Evolutionary conservation across 2,797 vertebrate genomes (phyloP).

Genomic region (Tamandua tetradactyla): DNA sequence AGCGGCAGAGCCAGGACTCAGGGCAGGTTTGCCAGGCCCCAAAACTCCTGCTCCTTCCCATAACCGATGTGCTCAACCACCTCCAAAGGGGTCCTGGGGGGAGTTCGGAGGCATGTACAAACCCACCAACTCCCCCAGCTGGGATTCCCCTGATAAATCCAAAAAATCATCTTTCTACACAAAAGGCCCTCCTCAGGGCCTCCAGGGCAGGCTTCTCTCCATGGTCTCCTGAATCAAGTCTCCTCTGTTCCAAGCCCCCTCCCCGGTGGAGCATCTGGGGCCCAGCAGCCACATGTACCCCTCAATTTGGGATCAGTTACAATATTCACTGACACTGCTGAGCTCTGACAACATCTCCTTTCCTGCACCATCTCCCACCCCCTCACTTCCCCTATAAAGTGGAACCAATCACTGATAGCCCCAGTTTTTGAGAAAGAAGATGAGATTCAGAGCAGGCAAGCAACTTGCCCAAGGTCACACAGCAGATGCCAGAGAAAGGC

Average conservation of each 20-base stretch:
- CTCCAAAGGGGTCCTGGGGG: background rate
- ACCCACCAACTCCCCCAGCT: background rate
- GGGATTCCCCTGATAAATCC: background rate
- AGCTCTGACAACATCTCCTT: background rate
- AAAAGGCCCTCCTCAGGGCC: background rate
- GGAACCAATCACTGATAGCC: background rate
- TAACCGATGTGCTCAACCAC: background rate
- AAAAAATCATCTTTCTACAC: background rate
- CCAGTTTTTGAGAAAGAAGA: background rate
- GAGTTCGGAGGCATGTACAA: background rate
- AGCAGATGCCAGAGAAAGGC: background rate
- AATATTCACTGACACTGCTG: background rate
- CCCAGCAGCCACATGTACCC: background rate
- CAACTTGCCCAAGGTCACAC: background rate
- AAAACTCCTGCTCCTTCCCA: background rate
- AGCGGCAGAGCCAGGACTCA: background rate
- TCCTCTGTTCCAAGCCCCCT: background rate
- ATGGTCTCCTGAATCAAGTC: background rate
- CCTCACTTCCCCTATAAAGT: background rate
- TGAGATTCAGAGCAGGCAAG: background rate
- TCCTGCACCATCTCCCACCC: background rate
- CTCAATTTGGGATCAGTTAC: background rate
- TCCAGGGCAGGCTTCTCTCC: background rate
- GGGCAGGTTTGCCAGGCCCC: background rate
- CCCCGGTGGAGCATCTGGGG: background rate